A percentile compares a stretch with the other conserved stretches of the same genome.
Evolutionary conservation across 1,140 invertebrate genomes (phyloP).

Genomic region (Ruditapes philippinarum): DNA sequence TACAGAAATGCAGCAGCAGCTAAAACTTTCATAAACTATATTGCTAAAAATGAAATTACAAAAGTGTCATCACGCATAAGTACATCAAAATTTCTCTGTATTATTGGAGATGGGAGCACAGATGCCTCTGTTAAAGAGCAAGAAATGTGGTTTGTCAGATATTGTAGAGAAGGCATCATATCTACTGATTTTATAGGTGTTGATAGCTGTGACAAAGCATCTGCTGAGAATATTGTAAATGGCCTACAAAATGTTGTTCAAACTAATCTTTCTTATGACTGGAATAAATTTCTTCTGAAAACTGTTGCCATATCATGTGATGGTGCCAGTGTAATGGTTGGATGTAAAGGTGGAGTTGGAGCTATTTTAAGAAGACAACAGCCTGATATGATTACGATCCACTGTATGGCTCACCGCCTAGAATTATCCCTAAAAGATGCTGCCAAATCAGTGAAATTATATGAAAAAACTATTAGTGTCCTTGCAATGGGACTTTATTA

Average conservation of each 20-base stretch:
- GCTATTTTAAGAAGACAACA: slow-evolving; percentile 43
- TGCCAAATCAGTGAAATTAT: slow-evolving; percentile 4
- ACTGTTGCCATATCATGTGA: slow-evolving; percentile 40
- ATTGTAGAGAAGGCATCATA: slow-evolving; percentile 11
- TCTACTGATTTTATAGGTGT: slow-evolving; percentile 10
- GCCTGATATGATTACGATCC: slow-evolving; percentile 42
- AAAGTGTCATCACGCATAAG: slow-evolving; percentile 14
- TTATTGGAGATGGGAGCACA: slow-evolving; percentile 53
- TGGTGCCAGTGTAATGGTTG: slow-evolving; percentile 56
- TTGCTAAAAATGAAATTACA: slow-evolving; percentile 43
- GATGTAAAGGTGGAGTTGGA: slow-evolving; percentile 5
- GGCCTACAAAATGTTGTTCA: neutral
- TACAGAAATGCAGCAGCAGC: slow-evolving; percentile 30
- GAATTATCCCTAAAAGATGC: slow-evolving; percentile 56
- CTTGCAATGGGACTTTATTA: slow-evolving; percentile 48
- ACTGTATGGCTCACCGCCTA: slow-evolving; percentile 57
- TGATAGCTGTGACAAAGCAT: neutral
- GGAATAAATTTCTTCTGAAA: neutral
- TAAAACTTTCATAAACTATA: slow-evolving; percentile 34
- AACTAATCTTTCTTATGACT: neutral
- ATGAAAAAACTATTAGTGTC: slow-evolving; percentile 44
- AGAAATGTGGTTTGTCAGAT: slow-evolving; percentile 46
- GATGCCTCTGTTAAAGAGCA: slow-evolving; percentile 48
- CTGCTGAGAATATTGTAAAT: slow-evolving; percentile 21
- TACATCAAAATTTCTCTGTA: neutral